Base-by-base conservation (phyloP, 2,113 vertebrate species). In the Arothron firmamentum region DNA sequence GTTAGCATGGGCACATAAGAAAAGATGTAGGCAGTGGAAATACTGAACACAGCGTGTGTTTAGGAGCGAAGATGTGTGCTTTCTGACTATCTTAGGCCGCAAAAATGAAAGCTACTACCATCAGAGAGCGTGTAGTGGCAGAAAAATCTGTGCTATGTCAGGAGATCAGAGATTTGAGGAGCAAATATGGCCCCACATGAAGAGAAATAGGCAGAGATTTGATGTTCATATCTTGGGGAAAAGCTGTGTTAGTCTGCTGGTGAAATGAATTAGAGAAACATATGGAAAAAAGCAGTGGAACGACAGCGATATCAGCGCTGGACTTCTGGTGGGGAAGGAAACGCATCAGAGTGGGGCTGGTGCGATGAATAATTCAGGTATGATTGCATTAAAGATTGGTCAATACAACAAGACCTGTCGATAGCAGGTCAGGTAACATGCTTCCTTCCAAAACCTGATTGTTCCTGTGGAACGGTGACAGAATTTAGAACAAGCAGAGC, bases 341-440 rank as follows among this genome's bases (percentile, higher is more conserved):
- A n/a, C 46, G 25, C 58, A 70, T 72, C 52, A 57, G 46, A 34
- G 34, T 72, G 62, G 62, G 55, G 58, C 60, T 47, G n/a, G 38
- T 54, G 18, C 56, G 3, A 72, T 87, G 65, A 84, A 87, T 85
- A 66, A 86, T 87, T 85, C 68, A 81, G 53, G 34, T 70, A 47
- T 62, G 56, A 75, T 69, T 70, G 61, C 74, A 80, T 62, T 70
- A 83, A 75, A 68, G 72, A 20, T 42, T 11, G 17, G 71, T 85
- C 72, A 68, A 57, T 67, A 81, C 67, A 68, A 57, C 60, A 41
- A 60, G 56, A 70, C 14, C 50, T 61, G 47, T 74, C 62, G 28
- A 87, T 77, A 66, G 16, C 60, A 64, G 56, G 62, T 47, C 52
- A 65, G 59, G 60, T 16, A 66, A 65, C 1, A 17, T 42, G 51